Evolutionary conservation across 2,797 vertebrate species (phyloP).

Genomic region (Sebastes elongatus): DNA sequence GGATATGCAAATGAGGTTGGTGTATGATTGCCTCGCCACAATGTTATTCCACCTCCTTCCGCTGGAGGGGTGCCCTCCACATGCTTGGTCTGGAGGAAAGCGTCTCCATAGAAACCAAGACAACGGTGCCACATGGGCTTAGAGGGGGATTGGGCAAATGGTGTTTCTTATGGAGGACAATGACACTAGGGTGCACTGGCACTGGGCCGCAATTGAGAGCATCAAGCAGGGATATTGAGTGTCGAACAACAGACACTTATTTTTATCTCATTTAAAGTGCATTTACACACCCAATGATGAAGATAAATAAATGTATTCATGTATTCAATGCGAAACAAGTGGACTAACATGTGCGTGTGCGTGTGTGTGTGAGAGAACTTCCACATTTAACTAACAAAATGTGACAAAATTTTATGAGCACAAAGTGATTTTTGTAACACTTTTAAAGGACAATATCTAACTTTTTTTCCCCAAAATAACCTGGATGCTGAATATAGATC

Average conservation of each 20-base stretch:
- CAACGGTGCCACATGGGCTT: conserved; percentile 82
- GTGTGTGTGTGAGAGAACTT: neutral
- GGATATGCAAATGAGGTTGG: conserved; percentile 72
- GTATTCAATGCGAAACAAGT: conserved; percentile 1
- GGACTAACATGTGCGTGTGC: neutral
- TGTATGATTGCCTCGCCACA: conserved; percentile 75
- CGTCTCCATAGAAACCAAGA: conserved; percentile 87
- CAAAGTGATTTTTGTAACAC: neutral
- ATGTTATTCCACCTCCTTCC: conserved; percentile 75
- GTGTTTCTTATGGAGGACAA: conserved; percentile 63
- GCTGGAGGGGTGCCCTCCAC: conserved; percentile 74
- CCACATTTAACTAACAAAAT: neutral
- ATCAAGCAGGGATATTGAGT: conserved; percentile 52
- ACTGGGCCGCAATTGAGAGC: conserved; percentile 37
- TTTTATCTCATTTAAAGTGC: conserved; percentile 51
- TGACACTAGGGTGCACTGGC: conserved; percentile 54
- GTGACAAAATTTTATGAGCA: neutral
- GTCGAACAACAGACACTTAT: conserved; percentile 45
- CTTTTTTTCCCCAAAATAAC: neutral
- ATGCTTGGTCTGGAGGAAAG: conserved; percentile 78
- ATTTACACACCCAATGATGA: conserved; percentile 31
- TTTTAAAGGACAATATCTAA: neutral
- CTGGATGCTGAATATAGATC: neutral
- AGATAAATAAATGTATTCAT: conserved; percentile 33
- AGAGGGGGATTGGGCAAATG: conserved; percentile 68